Conservation (phyloP, 2,797 vertebrate species). For the Atherinosoma microstoma region DNA sequence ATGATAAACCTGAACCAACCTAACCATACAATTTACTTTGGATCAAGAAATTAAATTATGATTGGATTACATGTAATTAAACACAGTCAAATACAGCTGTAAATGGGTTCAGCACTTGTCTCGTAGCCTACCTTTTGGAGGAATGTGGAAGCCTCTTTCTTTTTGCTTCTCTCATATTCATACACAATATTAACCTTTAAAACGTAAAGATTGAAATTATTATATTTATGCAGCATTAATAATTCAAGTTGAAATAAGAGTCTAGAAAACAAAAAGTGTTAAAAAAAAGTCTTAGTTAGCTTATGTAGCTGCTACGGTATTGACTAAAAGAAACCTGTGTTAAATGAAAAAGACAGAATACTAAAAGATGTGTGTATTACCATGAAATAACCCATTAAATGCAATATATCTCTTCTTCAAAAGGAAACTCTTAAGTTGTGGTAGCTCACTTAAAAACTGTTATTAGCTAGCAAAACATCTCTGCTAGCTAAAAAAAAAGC, state of each 20-base stretch:
- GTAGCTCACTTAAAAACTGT: not conserved
- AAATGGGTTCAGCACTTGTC: not conserved
- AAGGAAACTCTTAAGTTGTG: not conserved
- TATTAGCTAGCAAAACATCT: not conserved
- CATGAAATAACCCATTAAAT: not conserved
- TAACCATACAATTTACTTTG: constrained; percentile 10
- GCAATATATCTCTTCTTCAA: not conserved
- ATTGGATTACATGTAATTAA: not conserved
- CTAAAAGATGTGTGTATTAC: not conserved
- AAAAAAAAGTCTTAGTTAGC: not conserved
- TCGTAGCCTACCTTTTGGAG: constrained; percentile 1
- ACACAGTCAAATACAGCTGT: not conserved
- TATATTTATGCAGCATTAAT: not conserved
- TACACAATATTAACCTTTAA: not conserved
- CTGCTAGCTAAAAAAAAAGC: not conserved
- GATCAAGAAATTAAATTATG: constrained; percentile 3
- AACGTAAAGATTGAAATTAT: not conserved
- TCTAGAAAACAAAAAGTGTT: not conserved
- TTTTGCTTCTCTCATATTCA: constrained; percentile 11
- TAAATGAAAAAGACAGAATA: not conserved
- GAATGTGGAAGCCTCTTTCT: not conserved
- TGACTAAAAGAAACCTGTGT: not conserved
- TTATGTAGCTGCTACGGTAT: not conserved
- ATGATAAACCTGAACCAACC: constrained; percentile 7
- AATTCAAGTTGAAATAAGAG: not conserved